Evolutionary conservation across 2,888 invertebrate species (phyloP), one percentile per base, ranked within the genome.

Genomic region (Caenorhabditis doughertyi): DNA sequence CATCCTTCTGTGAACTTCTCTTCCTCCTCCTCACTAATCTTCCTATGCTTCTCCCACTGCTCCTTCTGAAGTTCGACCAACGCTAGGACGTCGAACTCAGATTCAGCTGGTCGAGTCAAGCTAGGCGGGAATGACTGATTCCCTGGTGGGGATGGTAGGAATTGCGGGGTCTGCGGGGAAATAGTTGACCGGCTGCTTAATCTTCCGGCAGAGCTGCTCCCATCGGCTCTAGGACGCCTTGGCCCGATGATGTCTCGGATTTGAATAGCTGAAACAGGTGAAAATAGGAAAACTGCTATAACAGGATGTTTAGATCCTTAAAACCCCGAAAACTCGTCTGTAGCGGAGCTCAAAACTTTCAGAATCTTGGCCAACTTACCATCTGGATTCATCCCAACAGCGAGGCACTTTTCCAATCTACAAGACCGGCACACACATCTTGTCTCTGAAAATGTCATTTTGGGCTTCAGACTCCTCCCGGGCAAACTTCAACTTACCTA

Each of bases 191-290:
- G 32, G n/a, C 42, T 42, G 13, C 29, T 55, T n/a, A 29, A 3
- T 3, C 29, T 32, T 56, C 29, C 32, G 32, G 32, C 32, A 21
- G 32, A 42, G 16, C 42, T 42, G 16, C 42, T 32, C 32, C 32
- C 32, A 35, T 32, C 39, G 23, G 32, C 25, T n/a, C 29, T 56
- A n/a, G 2, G 39, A 35, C 49, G n/a, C 2, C 32, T 32, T 32
- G 64, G 64, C 0, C 64, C 64, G 18, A 65, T 47, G 44, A 65
- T 23, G 64, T 65, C 64, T 18, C 64, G 64, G 35, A 65, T 47
- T 65, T 65, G 29, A 11, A 65, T 65, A 1, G 64, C 49, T 64
- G 42, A 39, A 60, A 35, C 27, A 9, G 3, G 9, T 7, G 32
- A 56, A 56, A 9, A 8, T 21, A 1, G 2, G 25, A 53, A n/a